Evolutionary conservation across 2,888 invertebrate genomes (phyloP), one percentile per base, ranked within the genome.

Genomic region (Eupelmus urozonus): DNA sequence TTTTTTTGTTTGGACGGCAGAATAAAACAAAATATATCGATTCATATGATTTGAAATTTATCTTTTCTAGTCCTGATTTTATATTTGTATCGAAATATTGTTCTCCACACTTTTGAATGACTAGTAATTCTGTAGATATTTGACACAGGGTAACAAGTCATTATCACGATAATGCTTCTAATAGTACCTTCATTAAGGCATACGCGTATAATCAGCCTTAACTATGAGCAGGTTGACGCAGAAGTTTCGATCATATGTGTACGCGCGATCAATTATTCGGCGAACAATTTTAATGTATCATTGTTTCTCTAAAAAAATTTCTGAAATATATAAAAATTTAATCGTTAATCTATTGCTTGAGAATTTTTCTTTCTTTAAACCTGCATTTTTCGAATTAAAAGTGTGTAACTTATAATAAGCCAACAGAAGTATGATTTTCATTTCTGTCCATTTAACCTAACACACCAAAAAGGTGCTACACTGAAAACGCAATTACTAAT

Each of bases 101-200:
- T 73, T 73, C 63, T 53, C 27, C 69, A 27, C 66, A 20, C 79
- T 82, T 82, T n/a, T 5, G 9, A 80, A 83, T 71, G 74, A 78
- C 81, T 78, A 81, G 76, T 81, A 72, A 83, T 85, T 87, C 83
- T 81, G 82, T 86, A 85, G 82, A 82, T 82, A 85, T 85, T 83
- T 83, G 83, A 86, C 82, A 87, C 87, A 87, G 87, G 87, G 86
- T 87, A 88, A 87, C 84, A 83, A 86, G 83, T 86, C 87, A 86
- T 78, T 86, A 86, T 86, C 85, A 83, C 85, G 85, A 83, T 85
- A 87, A 86, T 85, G 85, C 85, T 86, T 87, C 84, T 84, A 83
- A 83, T 83, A 80, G 78, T 80, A 82, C 75, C 75, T 81, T 79
- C 78, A 81, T 81, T 81, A 81, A 76, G 81, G 71, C 72, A 75